A percentile compares a stretch with the other conserved stretches of the same genome.
Evolutionary conservation across 2,113 vertebrate species (phyloP).

Genomic region (Malaclemys terrapin): DNA sequence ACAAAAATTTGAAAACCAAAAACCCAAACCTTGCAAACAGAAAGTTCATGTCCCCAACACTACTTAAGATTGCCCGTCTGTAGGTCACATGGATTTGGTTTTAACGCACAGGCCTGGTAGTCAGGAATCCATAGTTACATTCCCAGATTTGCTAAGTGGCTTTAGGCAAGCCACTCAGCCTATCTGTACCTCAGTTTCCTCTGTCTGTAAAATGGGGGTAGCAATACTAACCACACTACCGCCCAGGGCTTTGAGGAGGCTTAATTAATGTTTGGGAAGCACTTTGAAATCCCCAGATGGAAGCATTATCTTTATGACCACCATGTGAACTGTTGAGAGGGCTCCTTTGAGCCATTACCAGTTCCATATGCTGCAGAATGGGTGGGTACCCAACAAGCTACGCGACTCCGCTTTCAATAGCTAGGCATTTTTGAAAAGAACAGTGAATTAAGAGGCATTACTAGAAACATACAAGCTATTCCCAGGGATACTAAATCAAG

Average conservation of each 20-base stretch:
- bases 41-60: not conserved
- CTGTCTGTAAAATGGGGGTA: not conserved
- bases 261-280: not conserved
- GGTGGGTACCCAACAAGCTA: too few relatives aligned
- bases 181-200: rapidly evolving
- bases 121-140: rapidly evolving
- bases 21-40: not conserved
- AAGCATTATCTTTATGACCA: too few relatives aligned
- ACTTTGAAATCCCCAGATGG: rapidly evolving
- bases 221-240: not conserved
- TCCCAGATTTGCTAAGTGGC: not conserved
- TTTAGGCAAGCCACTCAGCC: not conserved
- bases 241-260: too few relatives aligned
- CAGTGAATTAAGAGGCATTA: not conserved
- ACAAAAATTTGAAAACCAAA: not conserved
- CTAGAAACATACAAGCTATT: not conserved
- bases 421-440: not conserved
- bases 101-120: not conserved
- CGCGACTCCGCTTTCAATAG: too few relatives aligned
- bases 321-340: not conserved
- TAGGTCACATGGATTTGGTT: not conserved
- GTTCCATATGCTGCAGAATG: not conserved
- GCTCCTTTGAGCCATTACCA: too few relatives aligned
- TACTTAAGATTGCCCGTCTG: rapidly evolving
- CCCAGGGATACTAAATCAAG: not conserved